Evolutionary conservation across 2,888 invertebrate genomes (phyloP), one percentile per base, ranked within the genome.

Genomic region (Andrena minutula): DNA sequence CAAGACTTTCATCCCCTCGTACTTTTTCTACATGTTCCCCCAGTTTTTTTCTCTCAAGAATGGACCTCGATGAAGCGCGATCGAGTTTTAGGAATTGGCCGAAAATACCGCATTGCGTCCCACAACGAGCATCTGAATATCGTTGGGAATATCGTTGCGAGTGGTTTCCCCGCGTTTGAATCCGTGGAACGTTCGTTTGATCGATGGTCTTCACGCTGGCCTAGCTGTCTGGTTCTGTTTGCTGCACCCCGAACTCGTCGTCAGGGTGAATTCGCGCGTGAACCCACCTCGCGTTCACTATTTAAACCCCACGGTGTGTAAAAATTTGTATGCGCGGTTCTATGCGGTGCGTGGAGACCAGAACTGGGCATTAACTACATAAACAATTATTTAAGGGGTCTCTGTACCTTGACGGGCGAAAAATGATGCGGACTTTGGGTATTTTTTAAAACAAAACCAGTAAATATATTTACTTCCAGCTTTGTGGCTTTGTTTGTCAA

Each of bases 91-190:
- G 26, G 66, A 66, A 26, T 68, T 47, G 30, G 69, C 30, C 20
- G 56, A 65, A 72, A 86, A 82, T 79, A 35, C 86, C 75, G 82
- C 86, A 86, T 61, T 86, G 86, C 84, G 84, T 32, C 51, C 60
- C 47, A 56, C 61, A 71, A 73, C 61, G 66, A 63, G 35, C 49
- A 64, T 81, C 53, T n/a, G 51, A 60, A 51, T 71, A 70, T 77
- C 77, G 60, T 63, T 60, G 41, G 10, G 49, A 58, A 49, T 71
- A 70, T 77, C 77, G 60, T 64, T 60, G 49, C 49, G 76, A 53
- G 53, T 63, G 32, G 23, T 75, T 56, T 72, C 68, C 58, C 53
- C 53, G 64, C 41, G 49, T 30, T 60, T 61, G 28, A 20, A 49
- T 61, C 64, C 41, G 71, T 32, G 53, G 2, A 23, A 82, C 75